Conservation (phyloP, 2,113 vertebrate genomes). For the Procavia capensis region DNA sequence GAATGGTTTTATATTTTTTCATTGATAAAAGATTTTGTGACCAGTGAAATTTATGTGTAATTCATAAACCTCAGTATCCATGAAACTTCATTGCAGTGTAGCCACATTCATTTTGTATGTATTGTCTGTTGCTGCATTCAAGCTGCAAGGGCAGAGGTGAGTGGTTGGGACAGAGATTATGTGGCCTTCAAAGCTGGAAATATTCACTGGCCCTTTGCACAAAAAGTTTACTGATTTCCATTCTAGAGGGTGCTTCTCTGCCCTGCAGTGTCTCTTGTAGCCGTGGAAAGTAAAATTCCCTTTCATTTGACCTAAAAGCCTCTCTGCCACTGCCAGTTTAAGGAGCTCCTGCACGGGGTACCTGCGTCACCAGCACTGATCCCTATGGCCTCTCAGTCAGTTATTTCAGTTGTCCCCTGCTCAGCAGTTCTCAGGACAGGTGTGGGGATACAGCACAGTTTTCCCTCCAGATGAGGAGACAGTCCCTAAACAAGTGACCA, state of each 20-base stretch:
- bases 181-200: background rate
- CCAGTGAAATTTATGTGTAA: background rate
- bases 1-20: no score
- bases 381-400: background rate
- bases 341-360: background rate
- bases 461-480: background rate
- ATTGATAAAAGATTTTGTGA: slow-evolving; percentile 11
- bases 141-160: background rate
- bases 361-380: background rate
- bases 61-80: background rate
- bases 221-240: background rate
- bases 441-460: background rate
- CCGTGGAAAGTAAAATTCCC: background rate
- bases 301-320: background rate
- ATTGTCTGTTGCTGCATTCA: background rate
- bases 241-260: background rate
- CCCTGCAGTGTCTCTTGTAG: background rate
- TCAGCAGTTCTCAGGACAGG: background rate
- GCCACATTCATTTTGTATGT: background rate
- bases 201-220: background rate
- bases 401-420: background rate
- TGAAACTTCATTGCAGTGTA: background rate
- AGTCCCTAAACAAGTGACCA: background rate
- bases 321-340: background rate
- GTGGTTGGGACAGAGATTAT: background rate